Evolutionary conservation across 2,113 vertebrate species (phyloP), one percentile per base, ranked within the genome.

Genomic region (Aviceda subcristata): DNA sequence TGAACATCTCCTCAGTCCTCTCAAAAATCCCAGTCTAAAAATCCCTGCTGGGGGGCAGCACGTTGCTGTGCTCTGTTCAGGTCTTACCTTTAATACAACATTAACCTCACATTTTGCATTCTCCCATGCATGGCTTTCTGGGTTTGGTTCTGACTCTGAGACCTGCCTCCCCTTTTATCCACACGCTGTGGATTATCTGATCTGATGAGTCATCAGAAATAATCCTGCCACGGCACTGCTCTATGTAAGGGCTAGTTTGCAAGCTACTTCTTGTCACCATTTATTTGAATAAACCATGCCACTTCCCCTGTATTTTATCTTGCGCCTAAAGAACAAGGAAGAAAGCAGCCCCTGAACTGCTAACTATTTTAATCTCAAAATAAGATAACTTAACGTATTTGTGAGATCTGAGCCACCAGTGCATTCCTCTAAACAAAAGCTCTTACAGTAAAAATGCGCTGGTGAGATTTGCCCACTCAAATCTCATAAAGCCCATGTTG

Each of bases 31-130:
- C 85, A 77, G 55, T 55, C 77, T 84, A 96, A 79, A 95, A 94
- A 89, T 96, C 92, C 80, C 91, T 92, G 84, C 86, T 91, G 77
- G 62, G 81, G 84, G 91, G 91, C 91, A 95, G 53, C 57, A 27
- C 3, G 5, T n/a, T 66, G 45, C 80, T 4, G 0, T 76, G 80
- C 78, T 94, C 67, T 80, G 86, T 60, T 63, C 85, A 76, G 90
- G 38, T 53, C 78, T 94, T 76, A 87, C 94, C 64, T 96, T 92
- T 57, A 91, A 94, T 72, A 57, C 34, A 66, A 69, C 56, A 74
- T 82, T 73, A 93, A 66, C 87, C 53, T 88, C 71, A 27, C 45
- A 71, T 72, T 94, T 79, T 68, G 81, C 90, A 46, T 94, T 86
- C 71, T 82, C 59, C 67, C 24, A 24, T 36, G 34, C 1, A 0